These are phyloP conservation scores for Cecidostiba fungosa DNA, from an alignment of 2,888 invertebrate species.

Conservation along the genomic window DNA sequence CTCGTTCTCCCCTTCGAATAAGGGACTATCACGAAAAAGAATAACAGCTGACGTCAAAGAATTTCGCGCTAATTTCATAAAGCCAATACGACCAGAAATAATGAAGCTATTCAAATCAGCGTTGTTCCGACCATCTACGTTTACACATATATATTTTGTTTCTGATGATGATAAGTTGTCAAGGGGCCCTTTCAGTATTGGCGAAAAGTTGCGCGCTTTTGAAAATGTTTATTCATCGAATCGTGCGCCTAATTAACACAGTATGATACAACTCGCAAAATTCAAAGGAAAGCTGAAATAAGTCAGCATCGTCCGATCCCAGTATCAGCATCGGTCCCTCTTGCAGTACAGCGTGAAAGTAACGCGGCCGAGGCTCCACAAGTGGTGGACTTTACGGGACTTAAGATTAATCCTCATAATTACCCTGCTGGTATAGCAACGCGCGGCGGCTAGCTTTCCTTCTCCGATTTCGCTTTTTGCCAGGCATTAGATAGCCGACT, in stretches of 20 bases:
- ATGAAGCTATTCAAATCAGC: not conserved
- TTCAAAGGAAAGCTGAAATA: not conserved
- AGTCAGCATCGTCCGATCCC: conserved; percentile 46
- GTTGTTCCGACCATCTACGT: no score
- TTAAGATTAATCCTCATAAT: conserved; percentile 80
- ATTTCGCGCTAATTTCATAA: not conserved
- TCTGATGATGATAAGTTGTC: no score
- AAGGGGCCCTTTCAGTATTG: no score
- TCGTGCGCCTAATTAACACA: no score
- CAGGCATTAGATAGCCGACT: conserved; percentile 57
- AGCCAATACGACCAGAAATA: conserved; percentile 14
- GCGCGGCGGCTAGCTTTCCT: conserved; percentile 39
- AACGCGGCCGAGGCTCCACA: conserved; percentile 72
- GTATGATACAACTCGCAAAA: no score
- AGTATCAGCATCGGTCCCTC: not conserved
- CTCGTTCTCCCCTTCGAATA: not conserved
- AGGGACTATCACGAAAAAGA: not conserved
- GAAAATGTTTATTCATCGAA: no score
- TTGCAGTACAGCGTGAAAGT: conserved; percentile 23
- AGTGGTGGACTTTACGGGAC: conserved; percentile 79
- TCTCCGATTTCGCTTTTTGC: conserved; percentile 75
- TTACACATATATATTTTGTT: no score
- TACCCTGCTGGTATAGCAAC: conserved; percentile 70
- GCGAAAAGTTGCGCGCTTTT: no score
- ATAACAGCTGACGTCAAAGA: conserved; percentile 12